Conservation (phyloP, 2,888 invertebrate genomes). For the Pemphredon lugubris region DNA sequence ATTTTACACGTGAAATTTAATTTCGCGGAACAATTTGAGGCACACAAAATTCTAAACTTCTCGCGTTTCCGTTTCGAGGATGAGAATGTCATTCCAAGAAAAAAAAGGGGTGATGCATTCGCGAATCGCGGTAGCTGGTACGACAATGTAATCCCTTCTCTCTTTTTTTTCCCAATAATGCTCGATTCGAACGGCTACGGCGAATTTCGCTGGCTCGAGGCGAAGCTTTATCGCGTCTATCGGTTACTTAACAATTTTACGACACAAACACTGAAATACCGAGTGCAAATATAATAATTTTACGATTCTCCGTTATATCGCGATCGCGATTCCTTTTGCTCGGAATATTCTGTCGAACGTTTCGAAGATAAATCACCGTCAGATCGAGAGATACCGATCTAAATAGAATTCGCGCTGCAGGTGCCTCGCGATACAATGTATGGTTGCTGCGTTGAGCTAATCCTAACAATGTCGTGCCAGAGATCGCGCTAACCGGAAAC, state of each 20-base stretch:
- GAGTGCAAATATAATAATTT: too few species aligned
- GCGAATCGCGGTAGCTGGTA: slow-evolving; percentile 6
- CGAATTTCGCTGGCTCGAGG: background rate
- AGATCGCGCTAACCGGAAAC: too few species aligned
- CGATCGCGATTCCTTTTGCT: too few species aligned
- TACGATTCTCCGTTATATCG: too few species aligned
- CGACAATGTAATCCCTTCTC: slow-evolving; percentile 24
- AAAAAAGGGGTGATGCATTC: background rate
- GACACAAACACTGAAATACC: too few species aligned
- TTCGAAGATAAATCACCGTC: too few species aligned
- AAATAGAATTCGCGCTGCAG: slow-evolving; percentile 29
- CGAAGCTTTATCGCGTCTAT: slow-evolving; percentile 4
- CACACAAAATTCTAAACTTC: too few species aligned
- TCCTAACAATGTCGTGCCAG: slow-evolving; percentile 25
- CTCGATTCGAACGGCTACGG: background rate
- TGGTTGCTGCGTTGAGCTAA: background rate
- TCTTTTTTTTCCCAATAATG: slow-evolving; percentile 16
- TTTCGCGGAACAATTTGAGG: background rate
- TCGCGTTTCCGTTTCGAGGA: too few species aligned
- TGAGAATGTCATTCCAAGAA: too few species aligned
- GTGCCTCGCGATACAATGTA: slow-evolving; percentile 43
- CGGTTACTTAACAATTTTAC: too few species aligned
- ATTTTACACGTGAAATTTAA: background rate
- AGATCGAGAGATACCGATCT: slow-evolving; percentile 35
- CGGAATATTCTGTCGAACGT: too few species aligned